These are phyloP conservation scores for Philantomba maxwellii DNA, from an alignment of 2,113 vertebrate genomes.

Conservation along the genomic window DNA sequence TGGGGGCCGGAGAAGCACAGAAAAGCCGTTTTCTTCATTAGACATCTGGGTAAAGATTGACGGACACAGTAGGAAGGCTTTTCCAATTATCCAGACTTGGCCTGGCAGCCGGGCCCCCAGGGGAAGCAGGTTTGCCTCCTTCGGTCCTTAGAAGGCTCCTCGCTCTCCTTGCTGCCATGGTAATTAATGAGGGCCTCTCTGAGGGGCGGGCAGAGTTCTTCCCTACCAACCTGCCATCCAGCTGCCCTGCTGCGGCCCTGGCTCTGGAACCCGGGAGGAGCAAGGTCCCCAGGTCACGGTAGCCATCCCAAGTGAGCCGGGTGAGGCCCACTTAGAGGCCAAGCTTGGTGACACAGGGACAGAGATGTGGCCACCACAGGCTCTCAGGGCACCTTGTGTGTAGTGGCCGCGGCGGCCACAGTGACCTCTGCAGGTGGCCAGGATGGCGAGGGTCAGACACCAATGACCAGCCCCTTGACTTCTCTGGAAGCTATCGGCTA, in stretches of 20 bases:
- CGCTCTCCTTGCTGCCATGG: neutral
- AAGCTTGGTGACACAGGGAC: no score
- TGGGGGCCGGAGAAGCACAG: neutral
- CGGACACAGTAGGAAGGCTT: neutral
- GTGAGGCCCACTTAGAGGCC: neutral
- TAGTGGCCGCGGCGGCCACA: neutral
- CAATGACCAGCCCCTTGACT: neutral
- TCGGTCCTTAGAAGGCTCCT: neutral
- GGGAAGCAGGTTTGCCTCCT: neutral
- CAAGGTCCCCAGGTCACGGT: neutral
- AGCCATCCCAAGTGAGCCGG: neutral
- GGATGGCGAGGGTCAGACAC: neutral
- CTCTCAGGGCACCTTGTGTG: neutral
- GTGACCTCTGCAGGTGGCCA: neutral
- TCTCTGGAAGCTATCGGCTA: neutral
- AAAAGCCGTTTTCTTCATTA: slow-evolving; percentile 26
- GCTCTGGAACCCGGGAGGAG: neutral
- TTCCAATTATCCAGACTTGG: neutral
- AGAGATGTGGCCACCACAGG: neutral
- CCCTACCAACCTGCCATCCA: neutral
- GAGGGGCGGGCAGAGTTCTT: no score
- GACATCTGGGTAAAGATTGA: neutral
- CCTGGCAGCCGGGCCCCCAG: neutral
- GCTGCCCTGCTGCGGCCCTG: neutral
- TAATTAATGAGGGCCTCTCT: neutral